phyloP scores from a whole-genome alignment of 2,888 invertebrate genomes.

The Cheilosia urbana region DNA sequence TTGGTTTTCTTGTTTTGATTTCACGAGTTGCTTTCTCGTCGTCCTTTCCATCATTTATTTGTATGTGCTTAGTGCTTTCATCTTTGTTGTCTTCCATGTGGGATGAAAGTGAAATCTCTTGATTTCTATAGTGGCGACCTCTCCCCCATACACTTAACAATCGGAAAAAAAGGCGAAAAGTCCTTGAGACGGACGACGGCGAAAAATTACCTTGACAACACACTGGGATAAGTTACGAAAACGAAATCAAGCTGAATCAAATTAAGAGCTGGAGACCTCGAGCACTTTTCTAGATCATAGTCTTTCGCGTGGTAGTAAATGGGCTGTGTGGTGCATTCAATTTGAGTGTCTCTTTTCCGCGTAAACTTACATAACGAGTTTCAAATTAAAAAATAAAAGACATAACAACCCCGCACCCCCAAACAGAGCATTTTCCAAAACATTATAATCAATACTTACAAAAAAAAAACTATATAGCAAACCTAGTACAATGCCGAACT shows the following conservation, averaged over 20 bases:
- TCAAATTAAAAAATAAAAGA: conserved; percentile 35
- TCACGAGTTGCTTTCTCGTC: conserved; percentile 53
- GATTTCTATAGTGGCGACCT: conserved; percentile 36
- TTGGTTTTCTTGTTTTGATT: conserved; percentile 70
- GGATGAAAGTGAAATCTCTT: conserved; percentile 50
- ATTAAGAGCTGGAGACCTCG: not conserved
- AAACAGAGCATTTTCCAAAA: conserved; percentile 9
- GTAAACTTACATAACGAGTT: conserved; percentile 66
- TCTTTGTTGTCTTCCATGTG: conserved; percentile 52
- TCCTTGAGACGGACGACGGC: conserved; percentile 72
- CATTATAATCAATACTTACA: conserved; percentile 58
- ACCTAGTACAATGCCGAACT: conserved; percentile 66
- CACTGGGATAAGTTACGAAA: conserved; percentile 38
- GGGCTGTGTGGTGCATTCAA: not conserved
- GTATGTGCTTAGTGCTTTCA: conserved; percentile 32
- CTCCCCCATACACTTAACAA: conserved; percentile 50
- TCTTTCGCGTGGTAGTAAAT: conserved; percentile 59
- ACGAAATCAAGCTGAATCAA: conserved; percentile 11
- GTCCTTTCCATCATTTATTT: conserved; percentile 30
- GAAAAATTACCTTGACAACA: conserved; percentile 58
- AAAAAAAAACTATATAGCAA: conserved; percentile 39
- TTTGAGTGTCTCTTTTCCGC: conserved; percentile 7
- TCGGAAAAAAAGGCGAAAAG: conserved; percentile 54
- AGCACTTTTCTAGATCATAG: conserved; percentile 52
- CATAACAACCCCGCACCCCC: conserved; percentile 39